Percentiles rank a stretch among this genome's conserved stretches.
phyloP scores from a whole-genome alignment of 2,797 vertebrate genomes.

The Pempheris klunzingeri region DNA sequence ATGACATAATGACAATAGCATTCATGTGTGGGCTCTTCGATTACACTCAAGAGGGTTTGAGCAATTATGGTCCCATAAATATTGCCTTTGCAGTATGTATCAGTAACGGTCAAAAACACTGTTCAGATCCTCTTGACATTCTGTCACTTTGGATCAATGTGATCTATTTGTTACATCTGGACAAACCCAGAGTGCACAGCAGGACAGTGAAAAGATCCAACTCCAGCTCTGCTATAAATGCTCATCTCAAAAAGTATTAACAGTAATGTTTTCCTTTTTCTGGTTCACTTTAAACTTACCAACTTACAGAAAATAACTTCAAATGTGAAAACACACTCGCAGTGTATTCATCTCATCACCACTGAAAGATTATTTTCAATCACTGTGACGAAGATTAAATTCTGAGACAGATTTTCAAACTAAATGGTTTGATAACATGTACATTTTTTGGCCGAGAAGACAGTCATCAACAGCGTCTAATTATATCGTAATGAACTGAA shows the following conservation, averaged over 20 bases:
- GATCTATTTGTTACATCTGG: conserved; percentile 33
- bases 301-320: not conserved
- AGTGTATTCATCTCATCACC: not conserved
- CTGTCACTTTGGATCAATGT: conserved; percentile 10
- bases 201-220: not conserved
- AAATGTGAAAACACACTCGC: not conserved
- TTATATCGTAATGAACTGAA: not conserved
- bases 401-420: not conserved
- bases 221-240: conserved; percentile 7
- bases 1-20: conserved; percentile 70
- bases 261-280: not conserved
- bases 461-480: not conserved
- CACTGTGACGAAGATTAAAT: not conserved
- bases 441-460: not conserved
- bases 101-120: conserved; percentile 25
- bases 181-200: conserved; percentile 14
- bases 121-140: conserved; percentile 1
- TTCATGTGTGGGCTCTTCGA: conserved; percentile 59
- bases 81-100: conserved; percentile 31
- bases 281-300: not conserved
- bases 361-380: conserved; percentile 5
- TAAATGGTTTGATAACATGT: not conserved
- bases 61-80: conserved; percentile 64
- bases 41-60: conserved; percentile 49
- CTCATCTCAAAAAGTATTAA: conserved; percentile 1